Base-by-base conservation (phyloP, 2,888 invertebrate species). In the Cryptocephalus moraei region DNA sequence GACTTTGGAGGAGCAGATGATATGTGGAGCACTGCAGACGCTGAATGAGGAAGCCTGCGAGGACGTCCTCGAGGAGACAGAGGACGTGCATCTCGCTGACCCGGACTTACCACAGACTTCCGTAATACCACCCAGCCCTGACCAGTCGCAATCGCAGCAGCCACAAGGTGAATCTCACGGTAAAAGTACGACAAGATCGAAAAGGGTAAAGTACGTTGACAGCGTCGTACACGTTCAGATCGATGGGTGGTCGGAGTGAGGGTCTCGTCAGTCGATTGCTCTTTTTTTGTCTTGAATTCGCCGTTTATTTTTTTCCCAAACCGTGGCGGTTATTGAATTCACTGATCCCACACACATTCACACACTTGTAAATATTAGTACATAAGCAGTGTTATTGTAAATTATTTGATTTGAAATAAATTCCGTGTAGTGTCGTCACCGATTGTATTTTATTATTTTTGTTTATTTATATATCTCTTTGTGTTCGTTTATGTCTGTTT, bases 1-100 rank as follows among this genome's bases (percentile, higher is more conserved):
- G 48, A 92, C 92, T 0, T 75, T 93, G 58, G 93, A 93, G 71
- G 92, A 93, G 67, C 91, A 92, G 72, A 91, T 91, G 90, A 92
- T 93, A 57, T 91, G 91, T 71, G 92, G 92, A 51, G 91, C 92
- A 2, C 74, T 93, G 49, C 91, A 92, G 72, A 91, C 91, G 0
- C 75, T 93, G 33, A 93, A 91, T 72, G 92, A 93, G 74, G 92
- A 92, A 72, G 92, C 92, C 8, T 82, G 87, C 68, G 92, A 93
- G 73, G 92, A 93, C 73, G 90, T 91, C 39, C 72, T 88, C 57
- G 87, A 88, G 65, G 87, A 75, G 61, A 70, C 71, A 0, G 70
- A 67, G 52, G 67, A 67, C 8, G 54, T 57, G 1, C 59, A 60
- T 12, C 59, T 62, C 32, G 61, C 62, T 8, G 65, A 63, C 14